Evolutionary conservation across 2,797 vertebrate species (phyloP).

Genomic region (Xyrichtys novacula): DNA sequence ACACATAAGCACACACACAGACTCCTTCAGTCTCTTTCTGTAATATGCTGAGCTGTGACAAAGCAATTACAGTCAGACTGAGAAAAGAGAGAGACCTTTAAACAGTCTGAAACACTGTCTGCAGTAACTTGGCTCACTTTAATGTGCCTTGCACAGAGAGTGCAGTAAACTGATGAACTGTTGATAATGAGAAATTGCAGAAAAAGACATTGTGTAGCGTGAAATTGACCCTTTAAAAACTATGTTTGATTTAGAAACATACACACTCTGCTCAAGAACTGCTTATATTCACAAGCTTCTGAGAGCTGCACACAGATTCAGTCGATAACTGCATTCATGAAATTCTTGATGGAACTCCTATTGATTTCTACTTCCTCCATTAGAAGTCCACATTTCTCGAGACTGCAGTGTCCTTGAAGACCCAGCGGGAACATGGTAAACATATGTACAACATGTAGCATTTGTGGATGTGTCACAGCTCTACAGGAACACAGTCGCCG

Average conservation of each 20-base stretch:
- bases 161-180: conserved; percentile 37
- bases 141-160: conserved; percentile 15
- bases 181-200: conserved; percentile 25
- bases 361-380: conserved; percentile 1
- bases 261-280: conserved; percentile 22
- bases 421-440: conserved; percentile 12
- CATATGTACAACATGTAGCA: conserved; percentile 56
- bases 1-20: conserved; percentile 12
- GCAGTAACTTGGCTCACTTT: conserved; percentile 32
- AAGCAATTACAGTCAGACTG: conserved; percentile 50
- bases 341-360: conserved; percentile 4
- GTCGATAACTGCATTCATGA: conserved; percentile 18
- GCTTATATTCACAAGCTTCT: conserved; percentile 5
- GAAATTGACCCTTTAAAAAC: conserved; percentile 21
- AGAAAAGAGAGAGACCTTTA: conserved; percentile 48
- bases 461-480: conserved; percentile 49
- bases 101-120: conserved; percentile 50
- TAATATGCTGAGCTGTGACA: conserved; percentile 54
- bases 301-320: background rate
- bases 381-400: background rate
- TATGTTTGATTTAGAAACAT: conserved; percentile 6
- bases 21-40: conserved; percentile 30
- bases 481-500: conserved; percentile 45
- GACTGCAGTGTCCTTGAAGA: conserved; percentile 24
- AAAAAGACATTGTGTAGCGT: background rate